Conservation (phyloP, 2,797 vertebrate genomes). For the Arnoldichthys spilopterus region DNA sequence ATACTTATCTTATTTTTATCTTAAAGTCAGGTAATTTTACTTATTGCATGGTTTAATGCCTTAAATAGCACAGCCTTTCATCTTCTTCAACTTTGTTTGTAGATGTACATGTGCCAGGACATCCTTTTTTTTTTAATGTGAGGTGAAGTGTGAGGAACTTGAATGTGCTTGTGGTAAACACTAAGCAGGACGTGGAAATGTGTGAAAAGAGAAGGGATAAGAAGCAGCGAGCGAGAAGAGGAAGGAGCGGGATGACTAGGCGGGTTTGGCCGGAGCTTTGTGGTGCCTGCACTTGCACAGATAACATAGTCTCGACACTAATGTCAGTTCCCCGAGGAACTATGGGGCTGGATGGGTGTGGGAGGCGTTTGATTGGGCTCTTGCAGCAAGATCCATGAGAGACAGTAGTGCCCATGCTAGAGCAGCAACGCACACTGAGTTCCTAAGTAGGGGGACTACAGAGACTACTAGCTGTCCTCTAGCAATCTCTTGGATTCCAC, state of each 20-base stretch:
- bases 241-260: conserved; percentile 57
- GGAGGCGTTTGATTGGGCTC: conserved; percentile 44
- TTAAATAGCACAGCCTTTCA: not conserved
- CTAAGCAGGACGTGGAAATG: conserved; percentile 4
- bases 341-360: conserved; percentile 53
- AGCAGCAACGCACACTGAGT: conserved; percentile 29
- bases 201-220: conserved; percentile 16
- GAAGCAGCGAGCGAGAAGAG: conserved; percentile 14
- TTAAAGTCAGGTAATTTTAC: not conserved
- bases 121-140: not conserved
- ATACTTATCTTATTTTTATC: no score
- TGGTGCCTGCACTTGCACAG: conserved; percentile 73
- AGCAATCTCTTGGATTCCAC: conserved; percentile 47
- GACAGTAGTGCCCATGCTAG: conserved; percentile 33
- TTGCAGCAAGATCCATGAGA: conserved; percentile 46
- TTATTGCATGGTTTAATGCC: not conserved
- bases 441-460: conserved; percentile 31
- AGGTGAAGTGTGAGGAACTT: conserved; percentile 10
- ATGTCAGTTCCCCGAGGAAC: conserved; percentile 71
- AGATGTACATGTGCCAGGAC: not conserved
- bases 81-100: not conserved
- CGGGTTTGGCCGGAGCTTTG: conserved; percentile 62
- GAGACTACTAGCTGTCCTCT: conserved; percentile 42
- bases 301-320: conserved; percentile 78
- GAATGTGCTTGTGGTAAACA: not conserved